Base-by-base conservation (phyloP, 2,113 vertebrate species). In the Corydoras maculifer region DNA sequence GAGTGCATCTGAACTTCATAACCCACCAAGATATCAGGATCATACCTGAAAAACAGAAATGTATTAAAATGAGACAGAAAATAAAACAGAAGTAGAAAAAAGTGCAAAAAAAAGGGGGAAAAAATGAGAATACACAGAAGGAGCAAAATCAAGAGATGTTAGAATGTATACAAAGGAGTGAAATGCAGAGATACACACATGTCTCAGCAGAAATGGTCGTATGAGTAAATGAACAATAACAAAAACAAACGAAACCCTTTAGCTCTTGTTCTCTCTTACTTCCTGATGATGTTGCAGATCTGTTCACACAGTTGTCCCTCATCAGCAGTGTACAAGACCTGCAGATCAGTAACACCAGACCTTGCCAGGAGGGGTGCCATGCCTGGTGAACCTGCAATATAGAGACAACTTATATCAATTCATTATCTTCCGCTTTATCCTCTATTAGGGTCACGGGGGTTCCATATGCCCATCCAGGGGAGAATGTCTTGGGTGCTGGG, bases 1-100 rank as follows among this genome's bases (percentile, higher is more conserved):
- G 97, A 99, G 73, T 81, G 92, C 94, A 97, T 96, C 90, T 99
- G 97, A 76, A 98, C 91, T 87, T 99, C 97, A 79, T 99, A 99
- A 35, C 96, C 97, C 75, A 99, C 73, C 67, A 99, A 84, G 85
- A 99, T 96, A 86, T 99, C 97, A 58, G 97, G 97, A 79, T 99
- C 96, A 79, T 92, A 99, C 84, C 97, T 99, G 83, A 7, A n/a
- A 7, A 57, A 57, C 54, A 53, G 10, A 57, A n/a, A 57, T n/a
- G 18, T 43, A 43, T 43, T 43, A 5, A 43, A 43, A 43, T 43
- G 35, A 43, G 35, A 43, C 35, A 43, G 35, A 2, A 2, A 43
- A 25, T 25, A n/a, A 7, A 57, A 57, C 54, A 53, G 1, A 57
- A n/a, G 18, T 25, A 51, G 49, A 55, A 55, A 55, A 4, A 55